phyloP scores from a whole-genome alignment of 2,888 invertebrate species.

The Cephus nigrinus region DNA sequence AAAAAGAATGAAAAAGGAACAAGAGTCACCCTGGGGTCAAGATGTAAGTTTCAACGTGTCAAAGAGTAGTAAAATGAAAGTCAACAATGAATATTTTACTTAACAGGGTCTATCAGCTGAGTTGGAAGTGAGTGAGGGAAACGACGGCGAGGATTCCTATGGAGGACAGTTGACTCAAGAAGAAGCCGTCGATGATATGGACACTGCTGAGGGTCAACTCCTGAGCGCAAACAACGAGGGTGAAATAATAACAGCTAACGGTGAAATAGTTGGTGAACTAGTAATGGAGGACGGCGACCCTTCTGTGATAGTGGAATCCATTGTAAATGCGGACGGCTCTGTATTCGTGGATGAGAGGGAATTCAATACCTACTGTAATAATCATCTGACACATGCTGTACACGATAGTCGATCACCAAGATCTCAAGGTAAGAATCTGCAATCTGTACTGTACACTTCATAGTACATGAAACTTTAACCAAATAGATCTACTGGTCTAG shows the following conservation, averaged over 20 bases:
- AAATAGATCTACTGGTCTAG: conserved; percentile 26
- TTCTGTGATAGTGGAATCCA: conserved; percentile 60
- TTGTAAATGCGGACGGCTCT: conserved; percentile 58
- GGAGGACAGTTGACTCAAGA: conserved; percentile 51
- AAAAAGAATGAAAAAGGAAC: conserved; percentile 57
- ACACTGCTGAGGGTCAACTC: conserved; percentile 48
- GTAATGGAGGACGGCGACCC: conserved; percentile 61
- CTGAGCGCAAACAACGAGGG: conserved; percentile 45
- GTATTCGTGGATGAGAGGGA: conserved; percentile 60
- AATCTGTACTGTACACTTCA: not conserved
- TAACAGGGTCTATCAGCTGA: conserved; percentile 49
- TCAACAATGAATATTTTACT: conserved; percentile 6
- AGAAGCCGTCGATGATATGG: conserved; percentile 51
- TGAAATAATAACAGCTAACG: conserved; percentile 52
- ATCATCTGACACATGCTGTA: conserved; percentile 45
- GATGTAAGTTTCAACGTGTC: conserved; percentile 41
- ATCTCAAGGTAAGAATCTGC: conserved; percentile 40
- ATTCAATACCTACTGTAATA: conserved; percentile 54
- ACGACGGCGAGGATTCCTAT: conserved; percentile 58
- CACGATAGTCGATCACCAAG: conserved; percentile 46
- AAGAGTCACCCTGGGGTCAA: conserved; percentile 55
- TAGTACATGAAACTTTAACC: not conserved
- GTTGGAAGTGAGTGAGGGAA: conserved; percentile 53
- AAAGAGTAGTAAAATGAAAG: not conserved
- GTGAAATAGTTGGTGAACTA: conserved; percentile 59